Conservation (phyloP, 2,113 vertebrate genomes). For the Macheiramphus alcinus region DNA sequence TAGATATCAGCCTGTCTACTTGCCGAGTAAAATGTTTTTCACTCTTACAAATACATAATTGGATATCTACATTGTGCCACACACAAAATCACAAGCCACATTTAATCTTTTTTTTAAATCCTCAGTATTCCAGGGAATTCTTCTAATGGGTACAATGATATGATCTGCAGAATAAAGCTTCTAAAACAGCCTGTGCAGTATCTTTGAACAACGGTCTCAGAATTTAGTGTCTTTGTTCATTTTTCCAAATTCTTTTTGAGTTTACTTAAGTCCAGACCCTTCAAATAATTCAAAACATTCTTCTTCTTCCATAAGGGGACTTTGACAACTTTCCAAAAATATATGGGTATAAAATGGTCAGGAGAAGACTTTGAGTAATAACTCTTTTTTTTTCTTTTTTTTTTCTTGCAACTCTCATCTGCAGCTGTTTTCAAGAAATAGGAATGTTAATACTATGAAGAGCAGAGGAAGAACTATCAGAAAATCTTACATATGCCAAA, state of each 20-base stretch:
- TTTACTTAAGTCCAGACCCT: not conserved
- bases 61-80: not conserved
- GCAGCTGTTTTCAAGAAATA: not conserved
- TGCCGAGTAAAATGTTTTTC: not conserved
- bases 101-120: not conserved
- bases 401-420: not conserved
- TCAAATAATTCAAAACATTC: constrained; percentile 1
- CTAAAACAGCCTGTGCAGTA: not conserved
- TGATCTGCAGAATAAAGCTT: not conserved
- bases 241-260: not conserved
- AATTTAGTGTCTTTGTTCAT: not conserved
- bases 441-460: not conserved
- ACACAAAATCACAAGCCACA: not conserved
- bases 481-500: not conserved
- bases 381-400: not conserved
- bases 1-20: not conserved
- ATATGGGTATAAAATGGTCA: not conserved
- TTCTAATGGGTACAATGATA: not conserved
- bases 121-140: not conserved
- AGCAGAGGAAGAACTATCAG: not conserved
- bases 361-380: not conserved
- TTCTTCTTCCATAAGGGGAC: not conserved
- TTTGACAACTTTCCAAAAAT: not conserved
- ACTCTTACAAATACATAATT: not conserved
- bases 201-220: not conserved